Evolutionary conservation across 2,888 invertebrate species (phyloP).

Genomic region (Drosophila picticornis): DNA sequence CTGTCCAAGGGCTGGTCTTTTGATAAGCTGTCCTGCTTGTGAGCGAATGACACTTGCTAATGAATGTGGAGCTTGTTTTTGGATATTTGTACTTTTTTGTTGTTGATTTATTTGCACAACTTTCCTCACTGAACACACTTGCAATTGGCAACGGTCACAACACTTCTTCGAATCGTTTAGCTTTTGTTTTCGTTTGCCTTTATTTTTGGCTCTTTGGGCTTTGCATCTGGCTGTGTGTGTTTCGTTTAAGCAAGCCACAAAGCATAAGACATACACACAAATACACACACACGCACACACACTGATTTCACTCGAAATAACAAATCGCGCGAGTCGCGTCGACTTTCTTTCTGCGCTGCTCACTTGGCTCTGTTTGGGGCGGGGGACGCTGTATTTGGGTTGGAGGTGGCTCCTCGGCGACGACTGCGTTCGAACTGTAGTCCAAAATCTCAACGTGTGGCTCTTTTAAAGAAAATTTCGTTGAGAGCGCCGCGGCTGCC

Average conservation of each 20-base stretch:
- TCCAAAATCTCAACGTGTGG: constrained; percentile 55
- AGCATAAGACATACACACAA: not conserved
- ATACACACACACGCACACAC: not conserved
- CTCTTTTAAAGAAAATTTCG: constrained; percentile 81
- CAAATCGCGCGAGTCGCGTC: constrained; percentile 48
- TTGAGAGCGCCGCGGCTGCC: constrained; percentile 38
- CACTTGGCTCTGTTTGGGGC: constrained; percentile 19
- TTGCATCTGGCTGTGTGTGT: constrained; percentile 24
- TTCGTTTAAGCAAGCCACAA: constrained; percentile 24
- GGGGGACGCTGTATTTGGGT: constrained; percentile 6
- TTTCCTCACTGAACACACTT: constrained; percentile 67
- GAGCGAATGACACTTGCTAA: constrained; percentile 15
- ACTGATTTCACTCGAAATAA: constrained; percentile 68
- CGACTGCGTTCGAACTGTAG: constrained; percentile 78
- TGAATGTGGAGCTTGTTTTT: constrained; percentile 22
- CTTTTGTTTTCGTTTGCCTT: constrained; percentile 51
- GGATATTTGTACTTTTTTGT: constrained; percentile 11
- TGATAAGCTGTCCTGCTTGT: constrained; percentile 59
- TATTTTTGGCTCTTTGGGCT: constrained; percentile 20
- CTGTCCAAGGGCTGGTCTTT: constrained; percentile 23
- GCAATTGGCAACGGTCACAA: constrained; percentile 49
- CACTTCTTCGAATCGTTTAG: constrained; percentile 52
- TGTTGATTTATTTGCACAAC: constrained; percentile 46
- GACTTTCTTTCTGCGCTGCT: constrained; percentile 68
- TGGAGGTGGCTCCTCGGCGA: constrained; percentile 68